Evolutionary conservation across 2,797 vertebrate species (phyloP).

Genomic region (Danionella dracula): DNA sequence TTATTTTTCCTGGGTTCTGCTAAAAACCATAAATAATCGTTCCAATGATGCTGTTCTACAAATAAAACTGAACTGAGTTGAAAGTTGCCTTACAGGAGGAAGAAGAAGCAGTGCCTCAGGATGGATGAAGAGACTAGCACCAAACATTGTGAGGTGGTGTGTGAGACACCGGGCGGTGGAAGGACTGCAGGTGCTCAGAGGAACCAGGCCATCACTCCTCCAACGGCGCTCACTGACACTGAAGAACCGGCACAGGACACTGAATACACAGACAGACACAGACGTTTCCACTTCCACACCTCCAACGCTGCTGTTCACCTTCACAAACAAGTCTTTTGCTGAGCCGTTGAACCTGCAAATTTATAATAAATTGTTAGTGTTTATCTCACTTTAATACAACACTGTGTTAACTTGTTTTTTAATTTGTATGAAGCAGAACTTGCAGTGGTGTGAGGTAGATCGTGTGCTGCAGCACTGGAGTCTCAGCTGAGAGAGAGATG

Average conservation of each 20-base stretch:
- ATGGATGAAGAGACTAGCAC: slow-evolving; percentile 77
- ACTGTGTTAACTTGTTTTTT: neutral
- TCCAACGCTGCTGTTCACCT: slow-evolving; percentile 53
- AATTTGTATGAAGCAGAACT: slow-evolving; percentile 36
- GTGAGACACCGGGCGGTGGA: slow-evolving; percentile 67
- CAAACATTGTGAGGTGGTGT: slow-evolving; percentile 76
- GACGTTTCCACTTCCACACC: slow-evolving; percentile 42
- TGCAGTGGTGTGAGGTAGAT: slow-evolving; percentile 71
- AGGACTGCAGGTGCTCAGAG: slow-evolving; percentile 68
- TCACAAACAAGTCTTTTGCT: slow-evolving; percentile 52
- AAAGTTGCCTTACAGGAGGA: slow-evolving; percentile 59
- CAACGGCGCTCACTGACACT: slow-evolving; percentile 57
- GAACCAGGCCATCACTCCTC: slow-evolving; percentile 68
- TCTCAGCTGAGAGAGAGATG: slow-evolving; percentile 45
- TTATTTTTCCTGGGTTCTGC: no score
- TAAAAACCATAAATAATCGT: no score
- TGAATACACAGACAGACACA: slow-evolving; percentile 65
- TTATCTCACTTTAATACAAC: neutral
- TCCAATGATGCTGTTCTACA: no score
- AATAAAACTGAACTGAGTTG: no score
- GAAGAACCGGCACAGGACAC: slow-evolving; percentile 73
- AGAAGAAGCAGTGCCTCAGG: slow-evolving; percentile 68
- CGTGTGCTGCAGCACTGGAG: slow-evolving; percentile 53
- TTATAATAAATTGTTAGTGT: neutral
- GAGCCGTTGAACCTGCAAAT: slow-evolving; percentile 56